Base-by-base conservation (phyloP, 2,888 invertebrate genomes). In the Brachyopa scutellaris region DNA sequence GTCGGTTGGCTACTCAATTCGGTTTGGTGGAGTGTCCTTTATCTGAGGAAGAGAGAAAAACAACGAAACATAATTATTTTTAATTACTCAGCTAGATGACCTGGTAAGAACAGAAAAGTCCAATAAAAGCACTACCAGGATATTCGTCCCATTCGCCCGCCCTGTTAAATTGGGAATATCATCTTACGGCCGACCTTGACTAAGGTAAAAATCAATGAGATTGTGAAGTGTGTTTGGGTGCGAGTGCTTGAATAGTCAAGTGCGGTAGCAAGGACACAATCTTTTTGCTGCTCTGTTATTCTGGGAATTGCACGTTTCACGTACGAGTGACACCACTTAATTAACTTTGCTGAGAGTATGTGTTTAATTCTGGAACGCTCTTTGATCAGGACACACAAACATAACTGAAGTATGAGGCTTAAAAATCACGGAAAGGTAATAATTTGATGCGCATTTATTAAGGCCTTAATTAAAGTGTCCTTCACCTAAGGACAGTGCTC, bases 21-120 rank as follows among this genome's bases (percentile, higher is more conserved):
- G 9, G 57, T 67, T 57, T 47, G 3, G 45, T 23, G 15, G 23
- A 51, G 21, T 70, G 47, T 57, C 62, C 67, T 67, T 61, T 47
- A 38, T 64, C 70, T 78, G 42, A 7, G 49, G n/a, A 5, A 49
- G 19, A 59, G 8, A 42, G 9, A 53, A 9, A 51, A 11, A 53
- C 21, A 47, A 26, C 36, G 40, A 59, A 38, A 47, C 13, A 53
- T 33, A 33, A 61, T 74, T 79, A 79, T 53, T 79, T 79, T 79
- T 79, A 79, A 79, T 79, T 73, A 67, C 74, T 40, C 53, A 61
- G 38, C 53, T 29, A 55, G 33, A 38, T 70, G 61, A 62, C 61
- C 62, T 78, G 59, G 21, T 40, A 33, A 38, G 33, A 42, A 13
- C 29, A 40, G 26, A 7, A 21, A 26, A n/a, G 2, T n/a, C 19